phyloP scores from a whole-genome alignment of 2,797 vertebrate genomes.

The Corythornis leucogaster region DNA sequence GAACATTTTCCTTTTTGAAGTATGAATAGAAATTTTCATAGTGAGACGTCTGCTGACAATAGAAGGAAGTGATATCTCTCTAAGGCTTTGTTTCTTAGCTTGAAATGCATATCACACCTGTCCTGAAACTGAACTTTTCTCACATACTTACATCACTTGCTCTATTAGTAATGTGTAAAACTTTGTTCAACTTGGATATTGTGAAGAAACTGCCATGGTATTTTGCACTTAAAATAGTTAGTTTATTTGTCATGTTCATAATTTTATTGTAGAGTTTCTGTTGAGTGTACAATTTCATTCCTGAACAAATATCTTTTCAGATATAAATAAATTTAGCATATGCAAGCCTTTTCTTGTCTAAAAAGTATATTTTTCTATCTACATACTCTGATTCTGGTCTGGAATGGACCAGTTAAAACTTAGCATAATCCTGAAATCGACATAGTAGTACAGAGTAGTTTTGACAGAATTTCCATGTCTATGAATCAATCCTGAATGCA shows the following conservation, averaged over 20 bases:
- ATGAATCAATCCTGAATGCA: conserved; percentile 16
- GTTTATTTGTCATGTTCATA: neutral
- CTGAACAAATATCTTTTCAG: neutral
- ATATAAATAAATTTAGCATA: neutral
- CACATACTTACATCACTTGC: neutral
- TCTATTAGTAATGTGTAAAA: neutral
- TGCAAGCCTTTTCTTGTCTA: neutral
- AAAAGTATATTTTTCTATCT: neutral
- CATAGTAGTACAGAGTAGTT: neutral
- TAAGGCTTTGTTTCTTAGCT: neutral
- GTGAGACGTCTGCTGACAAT: neutral
- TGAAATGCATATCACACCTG: neutral
- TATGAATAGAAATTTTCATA: neutral
- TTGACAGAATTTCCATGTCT: neutral
- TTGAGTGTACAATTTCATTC: neutral
- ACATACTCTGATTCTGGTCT: neutral
- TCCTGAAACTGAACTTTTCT: neutral
- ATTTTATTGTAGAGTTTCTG: neutral
- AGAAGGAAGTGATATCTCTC: neutral
- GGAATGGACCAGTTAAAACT: neutral
- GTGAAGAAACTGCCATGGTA: neutral
- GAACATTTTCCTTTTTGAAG: neutral
- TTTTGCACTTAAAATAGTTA: neutral
- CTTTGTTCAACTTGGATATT: neutral
- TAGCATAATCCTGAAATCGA: neutral